Base-by-base conservation (phyloP, 2,113 vertebrate species). In the Mesoclemmys tuberculata region DNA sequence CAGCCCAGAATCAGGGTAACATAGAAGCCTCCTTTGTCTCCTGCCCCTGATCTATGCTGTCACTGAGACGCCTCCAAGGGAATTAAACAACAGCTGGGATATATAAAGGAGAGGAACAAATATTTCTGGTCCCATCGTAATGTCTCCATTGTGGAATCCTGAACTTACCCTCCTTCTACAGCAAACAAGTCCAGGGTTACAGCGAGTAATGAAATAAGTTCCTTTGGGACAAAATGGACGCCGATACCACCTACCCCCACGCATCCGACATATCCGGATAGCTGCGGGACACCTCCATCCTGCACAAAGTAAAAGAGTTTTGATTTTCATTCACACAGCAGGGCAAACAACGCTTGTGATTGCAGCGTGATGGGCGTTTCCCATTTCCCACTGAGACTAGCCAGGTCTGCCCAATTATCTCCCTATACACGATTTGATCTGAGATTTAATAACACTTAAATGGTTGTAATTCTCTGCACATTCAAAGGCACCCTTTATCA, bases 161-260 rank as follows among this genome's bases (percentile, higher is more conserved):
- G 61, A 64, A 64, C 61, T 64, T 64, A 64, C 61, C 1, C 3
- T 56, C 8, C 14, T 6, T 64, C 31, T 35, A 18, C 61, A 64
- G 61, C 61, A 64, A 35, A 35, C 31, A 12, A 29, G 12, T 6
- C 1, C 1, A 4, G 1, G 1, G 8, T 31, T 13, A 5, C 61
- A 64, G 31, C 31, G 5, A 14, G 5, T 2, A 29, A 58, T 54
- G 52, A 6, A 18, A 54, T 7, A 21, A 6, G 8, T 3, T 54
- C 54, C 21, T 22, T 8, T 7, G 3, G 56, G 56, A 29, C 5
- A 51, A 3, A 8, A 3, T 3, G 9, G 13, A 12, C 49, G 8
- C 49, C 49, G 3, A 51, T 13, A 51, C 22, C 56, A 58, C 10
- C 10, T 12, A 12, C 56, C 56, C 5, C 56, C n/a, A n/a, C n/a